Conservation (phyloP, 2,113 vertebrate genomes). For the Lasiurus borealis region DNA sequence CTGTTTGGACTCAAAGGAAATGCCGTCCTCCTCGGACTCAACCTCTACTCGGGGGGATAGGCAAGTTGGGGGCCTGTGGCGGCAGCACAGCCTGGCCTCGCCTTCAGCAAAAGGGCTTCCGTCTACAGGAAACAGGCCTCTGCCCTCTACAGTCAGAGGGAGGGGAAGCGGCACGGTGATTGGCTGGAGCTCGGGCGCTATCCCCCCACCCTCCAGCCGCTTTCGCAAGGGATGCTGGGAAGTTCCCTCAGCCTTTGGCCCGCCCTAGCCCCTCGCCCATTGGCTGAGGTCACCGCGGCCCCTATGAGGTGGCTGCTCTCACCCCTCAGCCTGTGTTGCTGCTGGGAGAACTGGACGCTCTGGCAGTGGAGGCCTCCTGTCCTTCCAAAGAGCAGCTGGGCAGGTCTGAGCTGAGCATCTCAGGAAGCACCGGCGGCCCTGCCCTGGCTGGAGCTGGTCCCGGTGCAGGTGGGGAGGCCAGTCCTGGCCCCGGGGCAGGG, state of each 20-base stretch:
- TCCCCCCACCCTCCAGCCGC: neutral
- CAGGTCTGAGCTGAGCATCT: conserved; percentile 81
- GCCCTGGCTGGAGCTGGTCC: neutral
- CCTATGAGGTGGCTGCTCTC: neutral
- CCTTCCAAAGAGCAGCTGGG: conserved; percentile 88
- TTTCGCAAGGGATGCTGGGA: neutral
- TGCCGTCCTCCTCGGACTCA: conserved; percentile 79
- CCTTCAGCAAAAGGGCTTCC: neutral
- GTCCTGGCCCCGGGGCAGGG: neutral
- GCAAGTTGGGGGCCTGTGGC: conserved; percentile 44
- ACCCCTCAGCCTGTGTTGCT: neutral
- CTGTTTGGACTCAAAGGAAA: conserved; percentile 82
- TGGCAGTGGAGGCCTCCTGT: conserved; percentile 56
- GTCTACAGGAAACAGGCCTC: conserved; percentile 50
- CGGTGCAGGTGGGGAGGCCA: neutral
- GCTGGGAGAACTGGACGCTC: neutral
- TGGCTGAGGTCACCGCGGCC: conserved; percentile 54
- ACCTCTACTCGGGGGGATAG: conserved; percentile 77
- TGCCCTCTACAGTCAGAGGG: conserved; percentile 50
- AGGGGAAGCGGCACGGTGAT: conserved; percentile 58
- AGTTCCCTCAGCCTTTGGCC: conserved; percentile 11
- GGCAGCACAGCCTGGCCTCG: conserved; percentile 1
- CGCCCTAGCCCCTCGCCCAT: conserved; percentile 48
- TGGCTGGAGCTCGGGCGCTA: conserved; percentile 50
- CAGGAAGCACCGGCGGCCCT: conserved; percentile 63